Evolutionary conservation across 2,113 vertebrate species (phyloP).

Genomic region (Bubo bubo): DNA sequence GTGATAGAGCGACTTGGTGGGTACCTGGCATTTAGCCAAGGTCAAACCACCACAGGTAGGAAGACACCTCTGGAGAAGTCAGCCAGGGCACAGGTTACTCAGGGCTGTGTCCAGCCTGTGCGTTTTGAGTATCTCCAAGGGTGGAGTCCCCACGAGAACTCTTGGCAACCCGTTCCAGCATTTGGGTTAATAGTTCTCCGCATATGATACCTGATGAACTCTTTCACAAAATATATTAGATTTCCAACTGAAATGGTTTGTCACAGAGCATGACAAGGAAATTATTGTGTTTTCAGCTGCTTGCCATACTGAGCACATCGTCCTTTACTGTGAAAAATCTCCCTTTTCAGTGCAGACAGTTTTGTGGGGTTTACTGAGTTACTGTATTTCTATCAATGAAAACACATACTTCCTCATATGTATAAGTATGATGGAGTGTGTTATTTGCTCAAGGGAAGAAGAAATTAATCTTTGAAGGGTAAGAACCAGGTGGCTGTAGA

Average conservation of each 20-base stretch:
- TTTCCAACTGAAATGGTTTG: background rate
- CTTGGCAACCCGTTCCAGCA: background rate
- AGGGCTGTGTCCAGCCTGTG: background rate
- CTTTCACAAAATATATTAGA: background rate
- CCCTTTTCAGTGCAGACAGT: background rate
- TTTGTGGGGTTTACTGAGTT: background rate
- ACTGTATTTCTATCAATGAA: background rate
- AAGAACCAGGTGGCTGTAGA: background rate
- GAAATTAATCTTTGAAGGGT: background rate
- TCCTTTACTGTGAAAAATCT: background rate
- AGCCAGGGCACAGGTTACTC: background rate
- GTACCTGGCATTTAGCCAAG: no score
- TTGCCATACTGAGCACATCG: background rate
- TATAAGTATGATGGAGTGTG: background rate
- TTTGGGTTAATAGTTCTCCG: background rate
- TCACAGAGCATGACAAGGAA: background rate
- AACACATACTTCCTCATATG: background rate
- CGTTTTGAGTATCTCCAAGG: background rate
- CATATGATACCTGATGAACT: background rate
- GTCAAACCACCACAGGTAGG: background rate
- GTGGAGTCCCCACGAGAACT: background rate
- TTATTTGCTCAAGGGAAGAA: background rate
- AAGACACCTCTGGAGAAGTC: background rate
- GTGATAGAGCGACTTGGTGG: no score
- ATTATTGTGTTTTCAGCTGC: background rate